A percentile compares a stretch with the other conserved stretches of the same genome.
phyloP scores from a whole-genome alignment of 2,888 invertebrate genomes.

The Amphiduros pacificus region DNA sequence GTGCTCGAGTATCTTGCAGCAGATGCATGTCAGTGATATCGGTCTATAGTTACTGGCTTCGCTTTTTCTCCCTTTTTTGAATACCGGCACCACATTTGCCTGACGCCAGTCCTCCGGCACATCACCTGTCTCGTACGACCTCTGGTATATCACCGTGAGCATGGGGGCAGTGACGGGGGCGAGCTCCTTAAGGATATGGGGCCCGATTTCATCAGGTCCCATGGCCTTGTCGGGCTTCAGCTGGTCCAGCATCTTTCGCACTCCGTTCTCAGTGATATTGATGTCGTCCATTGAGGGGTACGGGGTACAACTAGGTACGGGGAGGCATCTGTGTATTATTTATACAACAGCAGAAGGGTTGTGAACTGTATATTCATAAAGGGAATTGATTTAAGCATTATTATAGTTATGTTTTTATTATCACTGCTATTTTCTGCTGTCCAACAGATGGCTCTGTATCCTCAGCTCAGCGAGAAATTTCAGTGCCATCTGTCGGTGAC shows the following conservation, averaged over 20 bases:
- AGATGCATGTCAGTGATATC: constrained; percentile 23
- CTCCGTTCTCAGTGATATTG: background rate
- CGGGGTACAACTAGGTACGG: no score
- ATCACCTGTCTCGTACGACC: constrained; percentile 10
- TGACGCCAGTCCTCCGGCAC: constrained; percentile 25
- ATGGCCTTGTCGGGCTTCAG: constrained; percentile 22
- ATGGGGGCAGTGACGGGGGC: constrained; percentile 17
- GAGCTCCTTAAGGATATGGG: constrained; percentile 17
- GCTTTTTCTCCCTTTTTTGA: constrained; percentile 28
- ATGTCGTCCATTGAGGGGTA: no score
- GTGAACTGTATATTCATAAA: no score
- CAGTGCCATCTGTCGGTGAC: no score
- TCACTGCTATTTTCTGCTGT: no score
- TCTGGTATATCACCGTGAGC: constrained; percentile 20
- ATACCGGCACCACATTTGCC: constrained; percentile 25
- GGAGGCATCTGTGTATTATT: no score
- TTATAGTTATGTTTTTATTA: no score
- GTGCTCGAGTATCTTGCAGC: constrained; percentile 30
- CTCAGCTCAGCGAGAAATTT: no score
- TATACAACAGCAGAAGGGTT: no score
- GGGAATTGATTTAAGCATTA: no score
- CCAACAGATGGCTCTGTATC: no score
- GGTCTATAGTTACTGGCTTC: constrained; percentile 33
- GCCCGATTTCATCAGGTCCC: constrained; percentile 19
- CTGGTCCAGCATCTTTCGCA: constrained; percentile 3